Evolutionary conservation across 2,113 vertebrate genomes (phyloP).

Genomic region (Prionailurus viverrinus): DNA sequence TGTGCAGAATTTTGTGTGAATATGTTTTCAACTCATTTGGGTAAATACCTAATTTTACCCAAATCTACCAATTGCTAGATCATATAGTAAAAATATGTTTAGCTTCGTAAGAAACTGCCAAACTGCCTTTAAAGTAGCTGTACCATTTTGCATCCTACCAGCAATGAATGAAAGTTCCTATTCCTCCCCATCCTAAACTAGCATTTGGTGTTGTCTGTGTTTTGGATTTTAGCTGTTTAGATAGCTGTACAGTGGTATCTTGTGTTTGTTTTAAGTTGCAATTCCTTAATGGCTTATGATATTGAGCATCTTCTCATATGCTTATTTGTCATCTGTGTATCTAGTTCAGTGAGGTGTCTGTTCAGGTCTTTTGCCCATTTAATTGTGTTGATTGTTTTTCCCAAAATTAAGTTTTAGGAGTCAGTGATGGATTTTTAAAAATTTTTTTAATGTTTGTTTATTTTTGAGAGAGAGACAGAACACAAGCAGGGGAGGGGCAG

Average conservation of each 20-base stretch:
- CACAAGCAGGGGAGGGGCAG: not conserved
- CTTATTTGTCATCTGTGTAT: not conserved
- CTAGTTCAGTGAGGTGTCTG: not conserved
- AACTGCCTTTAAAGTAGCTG: not conserved
- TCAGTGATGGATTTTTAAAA: not conserved
- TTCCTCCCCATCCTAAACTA: not conserved
- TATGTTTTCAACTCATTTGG: not conserved
- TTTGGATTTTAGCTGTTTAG: not conserved
- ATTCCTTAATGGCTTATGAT: not conserved
- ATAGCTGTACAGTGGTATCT: not conserved
- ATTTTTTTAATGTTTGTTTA: not conserved
- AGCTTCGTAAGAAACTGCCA: not conserved
- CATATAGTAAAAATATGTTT: not conserved
- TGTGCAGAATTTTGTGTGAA: not conserved
- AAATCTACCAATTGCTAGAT: not conserved
- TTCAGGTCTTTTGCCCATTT: not conserved
- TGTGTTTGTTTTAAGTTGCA: not conserved
- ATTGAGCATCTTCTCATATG: slow-evolving; percentile 4
- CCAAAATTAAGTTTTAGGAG: slow-evolving; percentile 29
- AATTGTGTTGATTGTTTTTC: slow-evolving; percentile 45
- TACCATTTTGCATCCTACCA: not conserved
- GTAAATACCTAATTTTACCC: not conserved
- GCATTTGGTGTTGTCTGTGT: not conserved
- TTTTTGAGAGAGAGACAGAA: not conserved
- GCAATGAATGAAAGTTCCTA: not conserved